Base-by-base conservation (phyloP, 2,797 vertebrate species). In the Apodemus agrarius region DNA sequence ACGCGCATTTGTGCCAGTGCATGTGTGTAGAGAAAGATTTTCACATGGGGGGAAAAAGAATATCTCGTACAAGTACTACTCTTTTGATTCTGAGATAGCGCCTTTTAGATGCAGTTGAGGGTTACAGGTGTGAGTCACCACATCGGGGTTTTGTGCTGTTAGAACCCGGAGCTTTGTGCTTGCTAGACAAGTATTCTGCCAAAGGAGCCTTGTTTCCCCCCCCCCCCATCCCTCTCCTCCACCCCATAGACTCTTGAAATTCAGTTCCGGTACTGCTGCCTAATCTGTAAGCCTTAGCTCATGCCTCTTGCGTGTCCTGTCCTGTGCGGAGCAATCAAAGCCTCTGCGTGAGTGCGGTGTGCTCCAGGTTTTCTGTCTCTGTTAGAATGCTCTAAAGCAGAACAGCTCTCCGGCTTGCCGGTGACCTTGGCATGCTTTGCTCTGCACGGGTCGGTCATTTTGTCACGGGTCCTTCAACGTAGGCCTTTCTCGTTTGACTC, bases 251-350 rank as follows among this genome's bases (percentile, higher is more conserved):
- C 80, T 72, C 37, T 54, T 49, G 34, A 79, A 37, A 43, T 93
- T n/a, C 54, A 9, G 40, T 43, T 69, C 29, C 1, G 46, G 16
- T n/a, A n/a, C 67, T 46, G 7, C 79, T 69, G 13, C 40, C 40
- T 92, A 31, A 74, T n/a, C 88, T 59, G 1, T 61, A 90, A 69
- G 29, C 34, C 86, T 61, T 57, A 11, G 26, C 21, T 65, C 37
- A 37, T 72, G n/a, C 61, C 74, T 6, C 2, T 49, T 76, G 37
- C 24, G 1, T 1, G 2, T 88, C 2, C 34, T 74, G 46, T 49
- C 84, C 72, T 93, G 82, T 69, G 69, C 49, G 31, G 57, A 43
- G 57, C 90, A 86, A 83, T 93, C 54, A 75, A 91, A 96, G 76
- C 31, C 76, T 81, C 63, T 57, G 75, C 40, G 46, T 26, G 40